These are phyloP conservation scores for Callipepla squamata DNA, from an alignment of 2,113 vertebrate genomes.

Conservation along the genomic window DNA sequence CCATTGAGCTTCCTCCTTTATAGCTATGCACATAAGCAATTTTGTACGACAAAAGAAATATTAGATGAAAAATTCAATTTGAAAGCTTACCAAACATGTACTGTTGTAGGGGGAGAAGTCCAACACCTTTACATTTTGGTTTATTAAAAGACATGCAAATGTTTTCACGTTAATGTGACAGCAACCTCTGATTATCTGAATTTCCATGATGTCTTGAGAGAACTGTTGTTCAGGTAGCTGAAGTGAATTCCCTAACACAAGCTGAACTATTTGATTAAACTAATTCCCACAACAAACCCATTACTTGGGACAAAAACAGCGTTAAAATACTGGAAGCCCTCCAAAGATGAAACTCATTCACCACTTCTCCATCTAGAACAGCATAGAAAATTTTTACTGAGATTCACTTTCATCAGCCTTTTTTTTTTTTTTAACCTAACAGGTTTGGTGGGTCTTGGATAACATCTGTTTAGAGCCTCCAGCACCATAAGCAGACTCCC, in stretches of 20 bases:
- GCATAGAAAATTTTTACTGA: not conserved
- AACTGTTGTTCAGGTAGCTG: not conserved
- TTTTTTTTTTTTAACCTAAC: not conserved
- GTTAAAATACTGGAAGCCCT: not conserved
- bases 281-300: not conserved
- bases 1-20: not conserved
- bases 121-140: not conserved
- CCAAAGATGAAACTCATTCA: not conserved
- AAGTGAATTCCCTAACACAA: not conserved
- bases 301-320: not conserved
- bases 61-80: not conserved
- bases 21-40: not conserved
- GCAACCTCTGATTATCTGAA: not conserved
- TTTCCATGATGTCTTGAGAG: not conserved
- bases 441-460: not conserved
- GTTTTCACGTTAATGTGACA: not conserved
- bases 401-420: not conserved
- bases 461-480: not conserved
- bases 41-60: not conserved
- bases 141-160: not conserved
- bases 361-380: not conserved
- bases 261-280: not conserved
- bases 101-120: not conserved
- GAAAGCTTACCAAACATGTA: not conserved
- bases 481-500: not conserved